Conservation (phyloP, 1,140 invertebrate species). For the Bombus vancouverensis region DNA sequence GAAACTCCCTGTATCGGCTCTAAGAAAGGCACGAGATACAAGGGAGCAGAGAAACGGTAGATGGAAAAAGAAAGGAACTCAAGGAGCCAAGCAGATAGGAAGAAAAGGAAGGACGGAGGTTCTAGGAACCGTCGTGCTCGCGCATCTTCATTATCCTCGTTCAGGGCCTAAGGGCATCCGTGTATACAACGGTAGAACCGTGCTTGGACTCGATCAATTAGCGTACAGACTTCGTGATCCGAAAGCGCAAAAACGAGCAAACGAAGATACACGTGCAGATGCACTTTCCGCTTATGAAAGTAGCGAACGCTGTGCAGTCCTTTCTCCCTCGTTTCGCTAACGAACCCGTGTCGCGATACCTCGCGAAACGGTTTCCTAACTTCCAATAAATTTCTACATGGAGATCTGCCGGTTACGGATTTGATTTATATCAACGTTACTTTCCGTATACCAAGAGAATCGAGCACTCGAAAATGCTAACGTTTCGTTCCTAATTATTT, state of each 20-base stretch:
- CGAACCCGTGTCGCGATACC: neutral
- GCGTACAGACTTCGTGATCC: conserved; percentile 69
- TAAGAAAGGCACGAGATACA: neutral
- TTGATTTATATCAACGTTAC: neutral
- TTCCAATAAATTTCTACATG: neutral
- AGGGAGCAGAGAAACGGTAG: neutral
- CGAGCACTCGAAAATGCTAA: neutral
- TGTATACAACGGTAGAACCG: conserved; percentile 62
- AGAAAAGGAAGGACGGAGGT: conserved; percentile 42
- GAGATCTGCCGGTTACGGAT: neutral
- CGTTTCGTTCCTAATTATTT: neutral
- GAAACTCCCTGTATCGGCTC: neutral
- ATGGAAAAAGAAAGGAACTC: conserved; percentile 22
- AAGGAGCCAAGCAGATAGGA: neutral
- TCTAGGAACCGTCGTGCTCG: conserved; percentile 74
- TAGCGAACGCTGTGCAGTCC: conserved; percentile 14
- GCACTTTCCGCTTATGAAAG: conserved; percentile 68
- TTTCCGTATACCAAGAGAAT: neutral
- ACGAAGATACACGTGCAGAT: conserved; percentile 62
- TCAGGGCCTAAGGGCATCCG: conserved; percentile 56
- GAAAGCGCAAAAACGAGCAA: conserved; percentile 59
- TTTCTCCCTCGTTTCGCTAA: conserved; percentile 4
- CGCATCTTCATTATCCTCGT: conserved; percentile 74
- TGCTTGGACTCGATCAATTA: conserved; percentile 72
- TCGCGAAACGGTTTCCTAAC: neutral